Conservation (phyloP, 2,888 invertebrate genomes). For the Tillus elongatus region DNA sequence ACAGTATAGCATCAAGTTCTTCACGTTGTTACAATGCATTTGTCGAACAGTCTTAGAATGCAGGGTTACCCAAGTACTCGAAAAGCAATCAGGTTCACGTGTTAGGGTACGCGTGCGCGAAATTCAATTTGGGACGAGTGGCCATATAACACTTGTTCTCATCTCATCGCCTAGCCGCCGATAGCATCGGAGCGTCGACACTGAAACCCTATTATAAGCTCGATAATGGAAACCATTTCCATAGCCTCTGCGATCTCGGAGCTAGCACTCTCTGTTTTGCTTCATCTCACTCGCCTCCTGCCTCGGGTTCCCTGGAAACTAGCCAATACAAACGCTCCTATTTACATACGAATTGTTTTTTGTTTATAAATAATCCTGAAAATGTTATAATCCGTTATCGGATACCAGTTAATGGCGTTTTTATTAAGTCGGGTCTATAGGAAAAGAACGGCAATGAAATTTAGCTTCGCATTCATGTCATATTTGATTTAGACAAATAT, state of each 20-base stretch:
- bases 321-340: not conserved
- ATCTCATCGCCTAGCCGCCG: slow-evolving; percentile 22
- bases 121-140: slow-evolving; percentile 36
- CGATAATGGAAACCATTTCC: slow-evolving; percentile 37
- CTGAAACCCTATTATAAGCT: slow-evolving; percentile 34
- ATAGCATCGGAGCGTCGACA: slow-evolving; percentile 20
- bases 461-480: too few species aligned
- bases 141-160: slow-evolving; percentile 35
- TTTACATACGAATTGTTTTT: slow-evolving; percentile 3
- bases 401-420: not conserved
- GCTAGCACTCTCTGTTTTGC: not conserved
- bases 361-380: not conserved
- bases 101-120: slow-evolving; percentile 33
- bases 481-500: too few species aligned
- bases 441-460: too few species aligned
- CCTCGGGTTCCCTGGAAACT: too few species aligned
- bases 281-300: too few species aligned
- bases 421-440: too few species aligned
- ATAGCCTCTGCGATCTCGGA: slow-evolving; percentile 21
- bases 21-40: not conserved
- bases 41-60: not conserved
- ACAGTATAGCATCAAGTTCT: too few species aligned
- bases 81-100: slow-evolving; percentile 31
- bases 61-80: slow-evolving; percentile 20
- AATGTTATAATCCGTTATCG: not conserved